Base-by-base conservation (phyloP, 2,113 vertebrate genomes). In the Eolophus roseicapilla region DNA sequence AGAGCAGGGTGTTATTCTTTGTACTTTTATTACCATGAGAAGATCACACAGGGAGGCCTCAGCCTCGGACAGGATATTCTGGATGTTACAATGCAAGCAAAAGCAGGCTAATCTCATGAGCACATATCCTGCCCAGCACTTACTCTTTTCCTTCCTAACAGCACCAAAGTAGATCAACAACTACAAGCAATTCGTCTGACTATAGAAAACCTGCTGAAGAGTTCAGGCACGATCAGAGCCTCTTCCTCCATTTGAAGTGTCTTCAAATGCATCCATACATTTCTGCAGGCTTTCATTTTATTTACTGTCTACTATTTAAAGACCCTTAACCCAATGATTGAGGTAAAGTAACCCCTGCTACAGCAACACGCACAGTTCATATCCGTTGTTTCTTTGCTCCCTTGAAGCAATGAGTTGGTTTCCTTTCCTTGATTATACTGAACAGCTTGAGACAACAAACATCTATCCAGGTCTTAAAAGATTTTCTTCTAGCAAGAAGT, bases 351-450 rank as follows among this genome's bases (percentile, higher is more conserved):
- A 75, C 6, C 17, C 63, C 57, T 9, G 10, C 24, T 6, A 20
- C 28, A 35, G 50, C 53, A 59, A 37, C 0, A 0, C 1, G 17
- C 44, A 31, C n/a, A 7, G 14, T 23, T 60, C 11, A 2, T 11
- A 25, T 37, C 35, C 29, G 60, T 35, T n/a, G 27, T 23, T 76
- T 92, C 75, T 43, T 64, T 41, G 19, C 35, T 74, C 27, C 47
- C 11, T 39, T 23, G 13, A n/a, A n/a, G 20, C 44, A 25, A 6
- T n/a, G 69, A 65, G 23, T 24, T 27, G 19, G 12, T 53, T 18
- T 70, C 69, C 33, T 76, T 46, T 44, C 69, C 80, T 50, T 82
- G 52, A 39, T 55, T 39, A 35, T 2, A 67, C 10, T 3, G 19
- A 86, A 53, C 19, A 62, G 27, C 23, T 78, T 71, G 18, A 62